Conservation (phyloP, 2,113 vertebrate species). For the Lycaon pictus region DNA sequence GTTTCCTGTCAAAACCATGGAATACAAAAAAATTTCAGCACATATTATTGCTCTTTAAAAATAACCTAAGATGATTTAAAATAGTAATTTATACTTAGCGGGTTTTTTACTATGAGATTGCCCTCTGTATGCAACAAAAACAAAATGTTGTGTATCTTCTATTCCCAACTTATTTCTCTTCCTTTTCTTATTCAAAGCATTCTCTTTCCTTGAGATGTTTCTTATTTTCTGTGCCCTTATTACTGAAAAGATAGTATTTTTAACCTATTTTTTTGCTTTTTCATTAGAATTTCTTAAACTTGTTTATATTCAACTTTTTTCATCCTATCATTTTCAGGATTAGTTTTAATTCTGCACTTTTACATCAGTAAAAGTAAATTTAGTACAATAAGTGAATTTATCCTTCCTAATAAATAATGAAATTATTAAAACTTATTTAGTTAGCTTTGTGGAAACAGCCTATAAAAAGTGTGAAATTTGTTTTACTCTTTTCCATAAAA, state of each 20-base stretch:
- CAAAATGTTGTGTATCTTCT: background rate
- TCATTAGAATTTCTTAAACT: background rate
- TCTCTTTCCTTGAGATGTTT: background rate
- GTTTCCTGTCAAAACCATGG: background rate
- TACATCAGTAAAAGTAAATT: background rate
- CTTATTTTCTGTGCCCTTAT: background rate
- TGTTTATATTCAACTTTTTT: background rate
- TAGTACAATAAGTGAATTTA: background rate
- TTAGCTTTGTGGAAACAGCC: background rate
- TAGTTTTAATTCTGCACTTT: background rate
- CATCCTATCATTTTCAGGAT: background rate
- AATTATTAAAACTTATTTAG: background rate
- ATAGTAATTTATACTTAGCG: background rate
- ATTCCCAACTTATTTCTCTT: background rate
- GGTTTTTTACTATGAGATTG: background rate
- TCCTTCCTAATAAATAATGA: background rate
- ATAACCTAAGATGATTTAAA: background rate
- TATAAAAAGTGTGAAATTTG: background rate
- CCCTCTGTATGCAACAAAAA: background rate
- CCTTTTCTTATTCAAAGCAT: background rate
- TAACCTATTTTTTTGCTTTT: background rate
- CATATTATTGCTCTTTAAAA: background rate
- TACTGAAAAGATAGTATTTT: background rate
- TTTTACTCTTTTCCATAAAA: background rate
- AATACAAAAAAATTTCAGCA: background rate